A percentile compares a stretch with the other conserved stretches of the same genome.
Evolutionary conservation across 2,888 invertebrate species (phyloP).

Genomic region (Molanna angustata): DNA sequence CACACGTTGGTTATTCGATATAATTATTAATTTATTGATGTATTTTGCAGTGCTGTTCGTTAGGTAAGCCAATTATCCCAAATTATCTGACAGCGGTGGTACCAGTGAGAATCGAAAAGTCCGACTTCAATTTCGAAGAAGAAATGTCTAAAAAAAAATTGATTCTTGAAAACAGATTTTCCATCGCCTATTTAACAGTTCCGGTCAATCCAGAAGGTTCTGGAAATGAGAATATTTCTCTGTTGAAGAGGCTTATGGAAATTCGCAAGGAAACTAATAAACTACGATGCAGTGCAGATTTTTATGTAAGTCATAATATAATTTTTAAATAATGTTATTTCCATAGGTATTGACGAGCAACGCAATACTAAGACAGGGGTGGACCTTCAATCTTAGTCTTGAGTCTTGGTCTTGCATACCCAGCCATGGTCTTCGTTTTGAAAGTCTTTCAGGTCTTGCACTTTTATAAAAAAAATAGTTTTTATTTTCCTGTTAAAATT

Average conservation of each 20-base stretch:
- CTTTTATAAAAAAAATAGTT: too few relatives aligned
- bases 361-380: too few relatives aligned
- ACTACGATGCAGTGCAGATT: constrained; percentile 45
- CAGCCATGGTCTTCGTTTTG: too few relatives aligned
- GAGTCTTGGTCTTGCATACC: too few relatives aligned
- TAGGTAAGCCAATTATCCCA: constrained; percentile 36
- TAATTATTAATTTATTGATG: too few relatives aligned
- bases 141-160: constrained; percentile 33
- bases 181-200: constrained; percentile 49
- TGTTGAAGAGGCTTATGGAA: constrained; percentile 37
- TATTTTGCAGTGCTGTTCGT: constrained; percentile 21
- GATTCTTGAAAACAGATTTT: constrained; percentile 48
- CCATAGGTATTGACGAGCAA: background rate
- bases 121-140: constrained; percentile 33
- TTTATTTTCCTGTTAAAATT: too few relatives aligned
- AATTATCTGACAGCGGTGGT: constrained; percentile 42
- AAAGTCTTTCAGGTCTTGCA: too few relatives aligned
- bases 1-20: too few relatives aligned
- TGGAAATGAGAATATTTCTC: constrained; percentile 6
- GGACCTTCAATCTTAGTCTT: too few relatives aligned
- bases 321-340: background rate
- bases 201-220: constrained; percentile 38
- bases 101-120: constrained; percentile 39
- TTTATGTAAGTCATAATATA: constrained; percentile 41
- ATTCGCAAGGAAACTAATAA: constrained; percentile 40